phyloP scores from a whole-genome alignment of 1,140 invertebrate genomes.

The Philaenus spumarius region DNA sequence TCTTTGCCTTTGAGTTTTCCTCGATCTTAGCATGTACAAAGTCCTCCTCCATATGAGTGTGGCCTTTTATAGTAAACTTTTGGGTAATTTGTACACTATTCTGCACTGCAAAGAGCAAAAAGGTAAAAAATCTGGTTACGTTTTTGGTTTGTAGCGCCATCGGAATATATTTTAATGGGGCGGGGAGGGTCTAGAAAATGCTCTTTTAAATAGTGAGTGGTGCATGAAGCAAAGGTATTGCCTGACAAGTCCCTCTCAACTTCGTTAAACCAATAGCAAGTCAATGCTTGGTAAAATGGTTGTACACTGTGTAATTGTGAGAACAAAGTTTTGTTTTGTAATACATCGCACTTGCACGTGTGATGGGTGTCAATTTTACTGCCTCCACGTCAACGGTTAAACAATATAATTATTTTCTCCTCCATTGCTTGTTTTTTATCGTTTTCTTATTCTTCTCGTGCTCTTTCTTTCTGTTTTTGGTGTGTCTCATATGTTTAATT shows the following conservation, averaged over 20 bases:
- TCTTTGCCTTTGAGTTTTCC: slow-evolving; percentile 28
- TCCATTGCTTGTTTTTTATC: too few species aligned
- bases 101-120: background rate
- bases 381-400: slow-evolving; percentile 27
- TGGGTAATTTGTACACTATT: slow-evolving; percentile 29
- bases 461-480: slow-evolving; percentile 1
- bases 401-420: too few species aligned
- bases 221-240: slow-evolving; percentile 9
- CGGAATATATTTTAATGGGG: slow-evolving; percentile 26
- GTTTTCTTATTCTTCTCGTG: slow-evolving; percentile 1
- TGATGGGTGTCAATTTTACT: slow-evolving; percentile 25
- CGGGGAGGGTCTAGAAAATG: background rate
- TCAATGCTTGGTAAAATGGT: slow-evolving; percentile 10
- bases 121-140: background rate
- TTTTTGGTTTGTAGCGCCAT: slow-evolving; percentile 30
- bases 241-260: background rate
- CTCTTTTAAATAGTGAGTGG: slow-evolving; percentile 32
- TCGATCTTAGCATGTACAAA: slow-evolving; percentile 28
- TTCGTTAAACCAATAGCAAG: slow-evolving; percentile 4
- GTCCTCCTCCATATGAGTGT: slow-evolving; percentile 38
- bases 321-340: slow-evolving; percentile 33
- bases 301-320: slow-evolving; percentile 35
- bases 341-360: too few species aligned
- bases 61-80: slow-evolving; percentile 37
- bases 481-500: slow-evolving; percentile 19